These are phyloP conservation scores for Chaetogeoica ovagalla DNA, from an alignment of 2,888 invertebrate species.

Conservation along the genomic window DNA sequence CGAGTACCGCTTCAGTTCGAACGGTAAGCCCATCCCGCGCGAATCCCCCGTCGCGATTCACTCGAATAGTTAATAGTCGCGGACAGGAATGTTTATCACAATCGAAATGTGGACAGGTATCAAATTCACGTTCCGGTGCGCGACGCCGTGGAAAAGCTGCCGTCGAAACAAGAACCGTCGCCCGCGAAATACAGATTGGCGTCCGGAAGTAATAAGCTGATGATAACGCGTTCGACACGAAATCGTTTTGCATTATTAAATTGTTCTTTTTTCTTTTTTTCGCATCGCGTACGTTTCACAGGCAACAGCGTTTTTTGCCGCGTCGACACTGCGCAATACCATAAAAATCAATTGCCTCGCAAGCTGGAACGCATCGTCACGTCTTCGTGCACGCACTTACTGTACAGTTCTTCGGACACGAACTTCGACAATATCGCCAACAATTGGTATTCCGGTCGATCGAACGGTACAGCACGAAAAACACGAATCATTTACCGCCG, in stretches of 20 bases:
- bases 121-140: conserved; percentile 67
- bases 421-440: conserved; percentile 43
- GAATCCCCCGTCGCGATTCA: too few species aligned
- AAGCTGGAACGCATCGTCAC: conserved; percentile 17
- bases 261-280: too few species aligned
- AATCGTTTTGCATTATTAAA: too few species aligned
- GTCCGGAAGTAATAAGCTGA: conserved; percentile 46
- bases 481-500: too few species aligned
- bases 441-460: conserved; percentile 25
- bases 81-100: not conserved
- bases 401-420: conserved; percentile 21
- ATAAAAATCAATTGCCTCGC: conserved; percentile 36
- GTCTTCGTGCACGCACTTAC: conserved; percentile 37
- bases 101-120: conserved; percentile 59
- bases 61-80: too few species aligned
- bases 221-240: too few species aligned
- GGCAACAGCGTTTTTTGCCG: conserved; percentile 27
- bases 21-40: conserved; percentile 57
- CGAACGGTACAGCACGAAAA: conserved; percentile 17
- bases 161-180: conserved; percentile 28
- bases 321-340: conserved; percentile 33
- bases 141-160: conserved; percentile 69
- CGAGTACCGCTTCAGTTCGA: conserved; percentile 64
- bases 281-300: not conserved
- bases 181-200: conserved; percentile 23